Conservation (phyloP, 1,140 invertebrate species). For the Adelges cooleyi region DNA sequence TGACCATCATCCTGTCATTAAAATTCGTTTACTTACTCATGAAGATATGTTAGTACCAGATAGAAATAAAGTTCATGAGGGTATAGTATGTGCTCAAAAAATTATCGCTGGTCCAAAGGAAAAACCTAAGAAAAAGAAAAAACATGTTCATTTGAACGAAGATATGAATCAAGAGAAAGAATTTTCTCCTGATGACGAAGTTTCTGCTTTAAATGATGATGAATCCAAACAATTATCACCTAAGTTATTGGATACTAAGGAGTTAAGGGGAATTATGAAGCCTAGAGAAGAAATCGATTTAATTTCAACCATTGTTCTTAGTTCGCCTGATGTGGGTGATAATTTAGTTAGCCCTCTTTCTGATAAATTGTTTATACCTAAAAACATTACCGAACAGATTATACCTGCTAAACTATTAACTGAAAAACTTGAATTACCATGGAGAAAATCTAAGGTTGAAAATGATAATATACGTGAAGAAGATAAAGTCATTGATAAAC, state of each 20-base stretch:
- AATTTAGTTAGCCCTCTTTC: too few relatives aligned
- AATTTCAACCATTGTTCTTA: not conserved
- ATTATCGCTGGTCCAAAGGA: not conserved
- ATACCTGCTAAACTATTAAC: constrained; percentile 19
- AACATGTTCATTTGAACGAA: constrained; percentile 29
- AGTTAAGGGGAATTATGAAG: not conserved
- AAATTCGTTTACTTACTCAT: not conserved
- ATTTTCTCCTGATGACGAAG: constrained; percentile 23
- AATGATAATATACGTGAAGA: not conserved
- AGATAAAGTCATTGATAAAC: not conserved
- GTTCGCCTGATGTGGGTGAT: too few relatives aligned
- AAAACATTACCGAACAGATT: constrained; percentile 26
- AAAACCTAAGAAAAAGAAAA: constrained; percentile 24
- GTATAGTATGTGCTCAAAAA: not conserved
- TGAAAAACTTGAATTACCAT: constrained; percentile 32
- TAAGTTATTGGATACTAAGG: not conserved
- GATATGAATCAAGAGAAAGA: constrained; percentile 18
- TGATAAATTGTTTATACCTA: too few relatives aligned
- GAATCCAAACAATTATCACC: not conserved
- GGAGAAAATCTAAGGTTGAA: constrained; percentile 31
- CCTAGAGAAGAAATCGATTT: not conserved
- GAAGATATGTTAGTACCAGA: not conserved
- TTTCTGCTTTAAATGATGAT: constrained; percentile 28
- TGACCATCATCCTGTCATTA: not conserved
- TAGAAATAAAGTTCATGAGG: not conserved